Base-by-base conservation (phyloP, 2,888 invertebrate genomes). In the Prenolepis imparis region DNA sequence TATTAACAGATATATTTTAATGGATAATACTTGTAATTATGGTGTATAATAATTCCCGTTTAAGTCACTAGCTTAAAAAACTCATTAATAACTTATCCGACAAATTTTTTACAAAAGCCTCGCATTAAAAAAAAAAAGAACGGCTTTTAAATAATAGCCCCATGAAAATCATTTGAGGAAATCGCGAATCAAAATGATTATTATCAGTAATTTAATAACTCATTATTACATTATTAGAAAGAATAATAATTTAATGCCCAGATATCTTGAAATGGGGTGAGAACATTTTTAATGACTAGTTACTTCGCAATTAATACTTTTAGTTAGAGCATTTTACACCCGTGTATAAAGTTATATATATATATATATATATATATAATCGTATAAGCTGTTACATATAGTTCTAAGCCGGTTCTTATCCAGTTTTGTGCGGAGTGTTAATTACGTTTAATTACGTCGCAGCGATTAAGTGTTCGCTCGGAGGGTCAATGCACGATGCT, bases 401-500 rank as follows among this genome's bases (percentile, higher is more conserved):
- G 66, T 66, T 77, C 68, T 68, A 55, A 77, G 77, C 52, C 32
- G 68, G 36, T 68, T 52, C 67, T 39, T n/a, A 24, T 52, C 75
- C 67, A 77, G 52, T 68, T 77, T 24, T 39, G 39, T 18, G 39
- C 24, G 12, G 18, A 28, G n/a, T 67, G 52, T 67, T 68, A 68
- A 77, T 77, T 77, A 67, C 52, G 24, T 39, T 77, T 55, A 55
- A 68, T 77, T 77, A 67, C 68, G 68, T 77, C 52, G 41, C 39
- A 52, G 9, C 84, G 74, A 82, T 66, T 57, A 57, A 41, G 44
- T 61, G 41, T 59, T 61, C 63, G 41, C 68, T 39, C 41, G 64
- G 44, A 88, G 82, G 92, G 91, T 92, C 92, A 91, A 86, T 89
- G 92, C 86, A 85, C 92, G 89, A 88, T 88, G 87, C 88, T 89